Percentiles rank a stretch among this genome's conserved stretches.
Conservation (phyloP, 2,797 vertebrate genomes). For the Denticeps clupeoides region DNA sequence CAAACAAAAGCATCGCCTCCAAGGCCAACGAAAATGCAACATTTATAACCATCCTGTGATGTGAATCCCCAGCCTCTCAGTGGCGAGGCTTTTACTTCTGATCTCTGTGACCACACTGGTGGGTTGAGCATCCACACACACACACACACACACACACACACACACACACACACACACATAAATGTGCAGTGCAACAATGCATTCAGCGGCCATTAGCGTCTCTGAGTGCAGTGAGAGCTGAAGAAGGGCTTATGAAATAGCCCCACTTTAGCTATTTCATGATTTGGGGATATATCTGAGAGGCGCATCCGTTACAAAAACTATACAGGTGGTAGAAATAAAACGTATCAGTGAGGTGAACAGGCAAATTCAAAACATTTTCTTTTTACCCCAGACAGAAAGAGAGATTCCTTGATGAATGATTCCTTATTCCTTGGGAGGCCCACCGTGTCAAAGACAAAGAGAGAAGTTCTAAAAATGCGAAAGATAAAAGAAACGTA, state of each 20-base stretch:
- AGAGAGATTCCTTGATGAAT: neutral
- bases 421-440: too few relatives aligned
- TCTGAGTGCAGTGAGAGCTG: too few relatives aligned
- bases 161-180: neutral
- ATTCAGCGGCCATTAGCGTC: too few relatives aligned
- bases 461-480: neutral
- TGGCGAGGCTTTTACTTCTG: conserved; percentile 23
- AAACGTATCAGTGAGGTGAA: too few relatives aligned
- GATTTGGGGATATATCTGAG: too few relatives aligned
- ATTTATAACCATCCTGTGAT: conserved; percentile 43
- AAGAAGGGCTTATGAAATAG: too few relatives aligned
- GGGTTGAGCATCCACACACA: conserved; percentile 1
- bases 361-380: too few relatives aligned
- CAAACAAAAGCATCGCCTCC: conserved; percentile 38
- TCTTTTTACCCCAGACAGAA: too few relatives aligned
- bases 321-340: too few relatives aligned
- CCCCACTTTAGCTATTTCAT: too few relatives aligned
- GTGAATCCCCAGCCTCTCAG: conserved; percentile 17
- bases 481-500: conserved; percentile 5
- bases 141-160: neutral
- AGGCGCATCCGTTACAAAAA: too few relatives aligned
- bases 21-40: conserved; percentile 40
- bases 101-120: conserved; percentile 18
- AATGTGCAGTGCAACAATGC: neutral
- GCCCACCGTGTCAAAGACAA: neutral